Conservation (phyloP, 2,113 vertebrate species). For the Macrotus californicus region DNA sequence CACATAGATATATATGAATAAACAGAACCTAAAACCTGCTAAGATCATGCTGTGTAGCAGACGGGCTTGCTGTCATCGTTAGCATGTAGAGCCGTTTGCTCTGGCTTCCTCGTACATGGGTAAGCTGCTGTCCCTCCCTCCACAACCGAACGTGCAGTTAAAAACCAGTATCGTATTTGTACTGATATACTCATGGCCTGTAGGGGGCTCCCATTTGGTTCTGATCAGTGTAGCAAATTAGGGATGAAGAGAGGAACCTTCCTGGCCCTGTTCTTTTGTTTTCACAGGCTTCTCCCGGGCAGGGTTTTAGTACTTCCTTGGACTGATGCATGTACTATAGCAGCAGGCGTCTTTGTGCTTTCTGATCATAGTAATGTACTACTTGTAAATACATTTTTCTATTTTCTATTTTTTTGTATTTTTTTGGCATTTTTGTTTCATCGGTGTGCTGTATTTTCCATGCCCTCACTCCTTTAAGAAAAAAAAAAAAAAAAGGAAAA, state of each 20-base stretch:
- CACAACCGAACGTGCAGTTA: slow-evolving; percentile 68
- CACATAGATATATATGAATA: slow-evolving; percentile 60
- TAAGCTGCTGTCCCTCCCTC: slow-evolving; percentile 64
- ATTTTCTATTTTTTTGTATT: slow-evolving; percentile 83
- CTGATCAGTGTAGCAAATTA: slow-evolving; percentile 82
- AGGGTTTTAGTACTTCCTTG: slow-evolving; percentile 76
- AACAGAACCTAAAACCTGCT: slow-evolving; percentile 74
- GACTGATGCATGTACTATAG: slow-evolving; percentile 85
- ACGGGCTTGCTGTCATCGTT: slow-evolving; percentile 82
- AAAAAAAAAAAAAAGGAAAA: slow-evolving; percentile 55
- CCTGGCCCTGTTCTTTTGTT: slow-evolving; percentile 42
- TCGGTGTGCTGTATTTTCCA: slow-evolving; percentile 85
- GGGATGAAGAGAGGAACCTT: slow-evolving; percentile 72
- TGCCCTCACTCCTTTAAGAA: slow-evolving; percentile 75
- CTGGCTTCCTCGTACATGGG: slow-evolving; percentile 81
- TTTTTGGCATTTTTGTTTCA: slow-evolving; percentile 84
- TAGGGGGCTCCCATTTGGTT: slow-evolving; percentile 73
- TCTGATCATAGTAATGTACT: slow-evolving; percentile 86
- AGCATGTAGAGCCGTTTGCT: slow-evolving; percentile 82
- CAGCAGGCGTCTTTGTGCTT: slow-evolving; percentile 81
- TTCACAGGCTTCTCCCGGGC: slow-evolving; percentile 66
- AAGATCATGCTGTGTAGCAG: slow-evolving; percentile 79
- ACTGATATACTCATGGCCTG: slow-evolving; percentile 73
- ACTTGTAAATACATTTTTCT: slow-evolving; percentile 91
- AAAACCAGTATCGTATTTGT: slow-evolving; percentile 79